Conservation (phyloP, 2,888 invertebrate species). For the Apodemia mormo region DNA sequence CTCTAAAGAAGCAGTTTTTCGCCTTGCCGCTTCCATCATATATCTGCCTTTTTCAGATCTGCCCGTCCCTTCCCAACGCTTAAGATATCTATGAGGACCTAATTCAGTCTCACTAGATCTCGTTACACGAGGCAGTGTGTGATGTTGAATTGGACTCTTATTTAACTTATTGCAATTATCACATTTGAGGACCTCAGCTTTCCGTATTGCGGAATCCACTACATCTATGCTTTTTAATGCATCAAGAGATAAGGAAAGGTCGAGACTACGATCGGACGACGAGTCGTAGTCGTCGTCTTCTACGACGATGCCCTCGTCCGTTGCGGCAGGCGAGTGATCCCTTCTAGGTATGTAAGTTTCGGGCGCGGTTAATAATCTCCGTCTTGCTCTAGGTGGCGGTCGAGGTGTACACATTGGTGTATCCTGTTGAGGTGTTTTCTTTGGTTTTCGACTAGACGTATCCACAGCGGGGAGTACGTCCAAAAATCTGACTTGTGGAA, state of each 20-base stretch:
- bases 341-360: conserved; percentile 67
- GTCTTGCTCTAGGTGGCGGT: conserved; percentile 71
- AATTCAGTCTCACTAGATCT: conserved; percentile 65
- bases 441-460: conserved; percentile 65
- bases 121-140: conserved; percentile 68
- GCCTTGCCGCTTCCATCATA: conserved; percentile 68
- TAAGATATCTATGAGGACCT: conserved; percentile 68
- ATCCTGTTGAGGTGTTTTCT: conserved; percentile 61
- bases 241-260: conserved; percentile 76
- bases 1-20: conserved; percentile 69
- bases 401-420: conserved; percentile 64
- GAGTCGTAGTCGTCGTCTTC: conserved; percentile 81
- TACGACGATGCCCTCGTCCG: conserved; percentile 79
- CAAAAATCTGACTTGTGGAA: conserved; percentile 86
- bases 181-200: conserved; percentile 71
- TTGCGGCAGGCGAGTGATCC: conserved; percentile 75
- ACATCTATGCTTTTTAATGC: conserved; percentile 70
- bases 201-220: conserved; percentile 63
- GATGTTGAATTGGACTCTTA: conserved; percentile 55
- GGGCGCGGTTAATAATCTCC: conserved; percentile 63
- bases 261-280: conserved; percentile 80
- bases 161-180: conserved; percentile 73
- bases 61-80: conserved; percentile 71
- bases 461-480: conserved; percentile 85
- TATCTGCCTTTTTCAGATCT: conserved; percentile 67